Evolutionary conservation across 2,113 vertebrate genomes (phyloP).

Genomic region (Agelaius tricolor): DNA sequence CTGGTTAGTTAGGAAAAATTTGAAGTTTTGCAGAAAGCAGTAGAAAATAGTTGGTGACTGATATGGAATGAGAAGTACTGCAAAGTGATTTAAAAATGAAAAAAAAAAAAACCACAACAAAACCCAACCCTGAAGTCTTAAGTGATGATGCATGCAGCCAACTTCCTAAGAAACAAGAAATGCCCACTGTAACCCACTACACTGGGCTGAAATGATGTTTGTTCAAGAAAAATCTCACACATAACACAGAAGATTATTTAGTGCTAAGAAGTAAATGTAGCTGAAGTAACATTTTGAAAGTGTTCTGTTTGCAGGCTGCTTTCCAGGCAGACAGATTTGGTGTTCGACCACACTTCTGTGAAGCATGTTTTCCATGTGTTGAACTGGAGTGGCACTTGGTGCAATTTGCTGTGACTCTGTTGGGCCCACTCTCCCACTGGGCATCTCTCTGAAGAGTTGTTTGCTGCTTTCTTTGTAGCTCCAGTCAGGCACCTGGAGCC

Average conservation of each 20-base stretch:
- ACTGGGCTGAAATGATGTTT: neutral
- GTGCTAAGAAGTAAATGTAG: neutral
- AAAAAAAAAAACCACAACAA: neutral
- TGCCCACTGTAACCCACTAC: neutral
- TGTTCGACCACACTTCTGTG: neutral
- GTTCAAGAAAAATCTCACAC: neutral
- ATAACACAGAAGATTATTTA: neutral
- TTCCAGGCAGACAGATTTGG: neutral
- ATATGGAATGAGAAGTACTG: neutral
- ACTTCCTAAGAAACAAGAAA: neutral
- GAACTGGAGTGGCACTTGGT: neutral
- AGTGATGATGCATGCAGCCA: neutral
- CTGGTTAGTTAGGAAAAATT: neutral
- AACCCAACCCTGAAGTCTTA: neutral
- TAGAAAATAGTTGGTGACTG: neutral
- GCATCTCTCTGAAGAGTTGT: neutral
- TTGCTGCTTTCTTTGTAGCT: neutral
- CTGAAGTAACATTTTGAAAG: neutral
- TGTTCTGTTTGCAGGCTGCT: neutral
- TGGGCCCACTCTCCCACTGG: rapidly evolving
- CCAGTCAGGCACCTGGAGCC: neutral
- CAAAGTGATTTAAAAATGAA: neutral
- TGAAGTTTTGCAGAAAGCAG: neutral
- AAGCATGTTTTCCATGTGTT: neutral
- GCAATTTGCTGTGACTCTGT: rapidly evolving